These are phyloP conservation scores for Zaprionus lineosus DNA, from an alignment of 2,888 invertebrate genomes.

Conservation along the genomic window DNA sequence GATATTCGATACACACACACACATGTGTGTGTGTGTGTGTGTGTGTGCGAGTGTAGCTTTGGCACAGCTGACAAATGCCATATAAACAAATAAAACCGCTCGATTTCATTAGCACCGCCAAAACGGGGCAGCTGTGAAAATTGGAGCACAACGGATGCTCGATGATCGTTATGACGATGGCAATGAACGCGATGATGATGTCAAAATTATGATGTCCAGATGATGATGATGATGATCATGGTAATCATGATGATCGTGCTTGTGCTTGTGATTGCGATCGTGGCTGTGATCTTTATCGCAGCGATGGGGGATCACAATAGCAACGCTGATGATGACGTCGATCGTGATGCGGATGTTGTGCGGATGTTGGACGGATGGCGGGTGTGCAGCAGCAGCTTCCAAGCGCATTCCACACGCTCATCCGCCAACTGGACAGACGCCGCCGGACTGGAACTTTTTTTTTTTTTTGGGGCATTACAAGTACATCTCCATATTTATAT, in stretches of 20 bases:
- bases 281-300: too few relatives aligned
- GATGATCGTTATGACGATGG: background rate
- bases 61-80: conserved; percentile 64
- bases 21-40: conserved; percentile 5
- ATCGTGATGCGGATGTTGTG: conserved; percentile 37
- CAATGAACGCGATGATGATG: background rate
- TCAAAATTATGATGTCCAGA: background rate
- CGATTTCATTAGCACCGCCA: conserved; percentile 73
- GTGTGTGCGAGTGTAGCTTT: conserved; percentile 1
- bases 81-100: conserved; percentile 71
- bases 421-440: conserved; percentile 38
- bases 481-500: background rate
- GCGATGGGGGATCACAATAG: too few relatives aligned
- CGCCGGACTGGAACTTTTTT: conserved; percentile 51
- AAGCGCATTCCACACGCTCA: conserved; percentile 59
- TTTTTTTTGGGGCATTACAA: conserved; percentile 18
- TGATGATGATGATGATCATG: conserved; percentile 15
- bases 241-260: background rate
- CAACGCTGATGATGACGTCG: conserved; percentile 4
- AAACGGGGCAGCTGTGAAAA: conserved; percentile 58
- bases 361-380: background rate
- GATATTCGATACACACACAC: conserved; percentile 9
- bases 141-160: conserved; percentile 56
- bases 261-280: background rate
- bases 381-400: conserved; percentile 18